phyloP scores from a whole-genome alignment of 2,113 vertebrate genomes.

The Eulacestoma nigropectus region DNA sequence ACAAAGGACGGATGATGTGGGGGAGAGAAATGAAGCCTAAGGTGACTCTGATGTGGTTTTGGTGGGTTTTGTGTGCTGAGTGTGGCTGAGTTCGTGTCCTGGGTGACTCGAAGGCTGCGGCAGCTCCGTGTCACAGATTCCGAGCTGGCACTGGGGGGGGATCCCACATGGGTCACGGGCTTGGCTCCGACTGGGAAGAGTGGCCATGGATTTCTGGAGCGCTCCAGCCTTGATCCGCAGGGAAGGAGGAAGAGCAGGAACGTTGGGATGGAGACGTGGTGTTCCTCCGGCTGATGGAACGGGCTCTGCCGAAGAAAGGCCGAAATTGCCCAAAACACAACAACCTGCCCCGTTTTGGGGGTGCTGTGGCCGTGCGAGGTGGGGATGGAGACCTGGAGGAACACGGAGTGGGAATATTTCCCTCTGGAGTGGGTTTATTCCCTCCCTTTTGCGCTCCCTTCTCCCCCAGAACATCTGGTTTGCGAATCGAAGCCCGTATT shows the following conservation, averaged over 20 bases:
- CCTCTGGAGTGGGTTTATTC: background rate
- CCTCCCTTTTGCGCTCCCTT: background rate
- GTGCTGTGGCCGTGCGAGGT: accelerated
- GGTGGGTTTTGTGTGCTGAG: background rate
- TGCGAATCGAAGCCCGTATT: constrained; percentile 66
- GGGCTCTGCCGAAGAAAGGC: background rate
- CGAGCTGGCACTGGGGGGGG: accelerated
- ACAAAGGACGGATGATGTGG: background rate
- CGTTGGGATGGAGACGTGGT: accelerated
- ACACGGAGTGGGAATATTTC: background rate
- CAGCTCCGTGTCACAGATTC: no score
- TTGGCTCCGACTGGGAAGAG: accelerated
- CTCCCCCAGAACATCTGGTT: constrained; percentile 72
- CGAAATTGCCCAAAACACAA: accelerated
- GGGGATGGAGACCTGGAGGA: background rate
- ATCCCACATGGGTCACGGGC: accelerated
- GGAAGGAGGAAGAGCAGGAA: background rate
- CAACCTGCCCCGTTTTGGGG: background rate
- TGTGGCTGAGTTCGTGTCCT: background rate
- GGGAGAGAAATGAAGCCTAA: background rate
- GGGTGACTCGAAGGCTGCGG: background rate
- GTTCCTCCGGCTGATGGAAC: background rate
- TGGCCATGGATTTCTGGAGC: background rate
- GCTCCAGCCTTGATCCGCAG: background rate
- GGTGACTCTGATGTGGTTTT: background rate